Evolutionary conservation across 2,113 vertebrate species (phyloP).

Genomic region (Percopsis transmontana): DNA sequence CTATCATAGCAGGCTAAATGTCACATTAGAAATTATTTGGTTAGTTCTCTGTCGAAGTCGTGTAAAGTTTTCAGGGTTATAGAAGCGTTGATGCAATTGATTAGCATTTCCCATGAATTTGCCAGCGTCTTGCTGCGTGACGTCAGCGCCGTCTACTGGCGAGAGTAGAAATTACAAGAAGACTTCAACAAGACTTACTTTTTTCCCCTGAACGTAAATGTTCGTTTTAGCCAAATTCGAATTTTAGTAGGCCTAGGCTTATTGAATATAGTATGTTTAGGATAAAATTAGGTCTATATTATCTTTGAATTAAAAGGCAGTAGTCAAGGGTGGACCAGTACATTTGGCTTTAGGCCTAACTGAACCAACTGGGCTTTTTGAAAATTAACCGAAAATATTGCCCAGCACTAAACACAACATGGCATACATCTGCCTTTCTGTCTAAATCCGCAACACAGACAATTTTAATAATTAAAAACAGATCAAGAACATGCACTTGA

Average conservation of each 20-base stretch:
- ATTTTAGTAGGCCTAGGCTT: not conserved
- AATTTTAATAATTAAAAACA: conserved; percentile 42
- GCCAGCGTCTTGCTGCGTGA: conserved; percentile 54
- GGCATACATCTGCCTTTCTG: not conserved
- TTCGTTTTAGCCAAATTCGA: not conserved
- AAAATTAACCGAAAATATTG: too few species aligned
- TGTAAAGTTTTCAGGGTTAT: conserved; percentile 19
- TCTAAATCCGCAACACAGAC: conserved; percentile 9
- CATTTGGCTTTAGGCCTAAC: too few species aligned
- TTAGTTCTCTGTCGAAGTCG: not conserved
- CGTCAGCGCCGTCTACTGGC: conserved; percentile 77
- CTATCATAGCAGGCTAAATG: too few species aligned
- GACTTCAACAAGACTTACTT: not conserved
- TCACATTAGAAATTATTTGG: too few species aligned
- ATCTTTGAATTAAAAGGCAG: too few species aligned
- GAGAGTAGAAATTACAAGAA: not conserved
- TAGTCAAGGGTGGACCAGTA: too few species aligned
- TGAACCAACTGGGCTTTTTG: too few species aligned
- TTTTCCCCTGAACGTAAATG: not conserved
- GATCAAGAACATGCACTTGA: conserved; percentile 65
- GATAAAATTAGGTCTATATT: too few species aligned
- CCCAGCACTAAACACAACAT: not conserved
- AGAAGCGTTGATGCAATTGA: conserved; percentile 39
- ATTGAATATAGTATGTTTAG: too few species aligned
- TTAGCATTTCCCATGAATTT: conserved; percentile 2